These are phyloP conservation scores for Sinhomidia bicolor DNA, from an alignment of 2,888 invertebrate species.

Conservation along the genomic window DNA sequence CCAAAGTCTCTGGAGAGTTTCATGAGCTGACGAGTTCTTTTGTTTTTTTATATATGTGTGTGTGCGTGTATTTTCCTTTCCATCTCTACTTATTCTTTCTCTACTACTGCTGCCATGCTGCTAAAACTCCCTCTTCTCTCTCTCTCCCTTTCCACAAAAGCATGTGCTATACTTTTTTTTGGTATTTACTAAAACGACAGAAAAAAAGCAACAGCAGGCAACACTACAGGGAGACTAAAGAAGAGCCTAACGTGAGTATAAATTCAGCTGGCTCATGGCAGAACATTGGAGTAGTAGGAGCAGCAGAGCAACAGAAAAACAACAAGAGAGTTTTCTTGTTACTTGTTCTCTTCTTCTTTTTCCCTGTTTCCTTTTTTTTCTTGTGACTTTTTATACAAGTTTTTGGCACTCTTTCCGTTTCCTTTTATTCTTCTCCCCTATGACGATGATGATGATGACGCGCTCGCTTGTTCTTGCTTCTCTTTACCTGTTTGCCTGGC, in stretches of 20 bases:
- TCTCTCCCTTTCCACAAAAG: constrained; percentile 46
- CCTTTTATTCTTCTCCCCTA: constrained; percentile 1
- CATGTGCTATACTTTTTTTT: constrained; percentile 28
- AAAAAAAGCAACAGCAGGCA: constrained; percentile 65
- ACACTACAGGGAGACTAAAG: constrained; percentile 55
- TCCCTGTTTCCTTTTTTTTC: neutral
- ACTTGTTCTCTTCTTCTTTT: constrained; percentile 24
- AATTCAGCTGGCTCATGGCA: constrained; percentile 47
- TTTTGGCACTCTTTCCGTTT: constrained; percentile 63
- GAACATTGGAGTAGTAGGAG: no score
- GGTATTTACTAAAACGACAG: neutral
- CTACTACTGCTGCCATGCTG: no score
- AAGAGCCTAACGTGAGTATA: constrained; percentile 43
- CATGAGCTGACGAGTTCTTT: constrained; percentile 78
- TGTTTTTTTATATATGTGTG: constrained; percentile 62
- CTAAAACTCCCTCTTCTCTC: constrained; percentile 57
- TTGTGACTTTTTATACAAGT: neutral
- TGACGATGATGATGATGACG: no score
- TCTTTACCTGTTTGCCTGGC: constrained; percentile 47
- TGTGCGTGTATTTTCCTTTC: no score
- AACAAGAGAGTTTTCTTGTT: constrained; percentile 56
- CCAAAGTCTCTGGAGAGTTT: constrained; percentile 78
- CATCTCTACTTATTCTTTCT: no score
- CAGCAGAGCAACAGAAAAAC: no score
- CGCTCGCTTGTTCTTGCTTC: constrained; percentile 3